Base-by-base conservation (phyloP, 2,113 vertebrate genomes). In the Neodon shergylaensis region DNA sequence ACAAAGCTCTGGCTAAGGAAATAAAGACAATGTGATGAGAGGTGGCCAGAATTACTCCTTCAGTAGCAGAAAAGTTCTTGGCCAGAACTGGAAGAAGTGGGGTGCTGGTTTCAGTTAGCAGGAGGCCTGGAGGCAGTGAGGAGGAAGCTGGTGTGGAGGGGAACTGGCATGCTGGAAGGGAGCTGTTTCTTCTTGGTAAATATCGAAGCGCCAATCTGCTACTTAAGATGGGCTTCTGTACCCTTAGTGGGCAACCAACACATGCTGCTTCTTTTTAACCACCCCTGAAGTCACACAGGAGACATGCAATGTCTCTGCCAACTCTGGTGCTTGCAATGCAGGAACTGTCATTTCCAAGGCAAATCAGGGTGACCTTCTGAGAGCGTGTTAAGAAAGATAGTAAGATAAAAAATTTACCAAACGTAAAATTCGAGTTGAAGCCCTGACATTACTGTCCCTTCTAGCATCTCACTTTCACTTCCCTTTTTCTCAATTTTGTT, bases 151-250 rank as follows among this genome's bases (percentile, higher is more conserved):
- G 33, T 24, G 73, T 47, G 49, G 31, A 31, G 2, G 5, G 33
- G 6, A 74, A 73, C 36, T 85, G 74, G 95, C 95, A 16, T 16
- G 36, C 85, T 3, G 12, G 97, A 96, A 98, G 98, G 97, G 98
- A 98, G 97, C 98, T 97, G 95, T 97, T 97, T 98, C 98, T 99
- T 98, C 98, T 99, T 99, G 98, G 98, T 99, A 98, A 99, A 98
- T 98, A 98, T 98, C 97, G 97, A 98, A 98, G 98, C 98, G 98
- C 98, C 97, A 98, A 98, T 98, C 98, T 98, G 97, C 97, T 98
- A 98, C 98, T 98, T 98, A 98, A 98, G 98, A 98, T 97, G 98
- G 98, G 97, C 96, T 98, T 98, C 96, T 97, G 92, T 95, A 96
- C 95, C 97, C 97, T 96, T 94, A 94, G 90, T 90, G 70, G 54